A percentile compares a stretch with the other conserved stretches of the same genome.
phyloP scores from a whole-genome alignment of 2,113 vertebrate genomes.

The Alouatta palliata region DNA sequence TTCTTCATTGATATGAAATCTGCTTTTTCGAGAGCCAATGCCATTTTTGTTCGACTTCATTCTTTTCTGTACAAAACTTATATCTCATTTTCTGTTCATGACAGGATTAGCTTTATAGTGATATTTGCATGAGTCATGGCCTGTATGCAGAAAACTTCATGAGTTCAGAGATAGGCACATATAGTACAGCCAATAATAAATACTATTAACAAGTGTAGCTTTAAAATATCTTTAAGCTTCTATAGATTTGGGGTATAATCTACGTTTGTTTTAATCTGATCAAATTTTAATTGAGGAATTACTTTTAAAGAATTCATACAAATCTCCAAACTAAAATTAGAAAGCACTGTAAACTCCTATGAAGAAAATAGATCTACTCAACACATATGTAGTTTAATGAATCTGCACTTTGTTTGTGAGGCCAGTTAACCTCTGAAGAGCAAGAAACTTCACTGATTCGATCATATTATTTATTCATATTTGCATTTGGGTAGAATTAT shows the following conservation, averaged over 20 bases:
- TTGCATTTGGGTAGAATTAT: not conserved
- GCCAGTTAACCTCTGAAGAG: not conserved
- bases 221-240: not conserved
- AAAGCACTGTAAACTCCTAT: not conserved
- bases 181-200: not conserved
- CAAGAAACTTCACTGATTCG: not conserved
- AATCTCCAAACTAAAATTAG: not conserved
- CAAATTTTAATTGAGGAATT: not conserved
- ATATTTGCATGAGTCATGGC: not conserved
- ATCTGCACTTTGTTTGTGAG: not conserved
- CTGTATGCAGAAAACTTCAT: not conserved
- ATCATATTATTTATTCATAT: not conserved
- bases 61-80: not conserved
- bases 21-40: not conserved
- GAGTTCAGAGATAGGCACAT: not conserved
- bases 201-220: not conserved
- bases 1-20: not conserved
- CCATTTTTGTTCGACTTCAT: not conserved
- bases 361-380: not conserved
- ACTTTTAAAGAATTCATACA: not conserved
- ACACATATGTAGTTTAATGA: not conserved
- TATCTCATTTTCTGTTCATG: not conserved
- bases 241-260: not conserved
- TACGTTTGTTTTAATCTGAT: not conserved
- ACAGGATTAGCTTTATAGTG: not conserved